A percentile compares a stretch with the other conserved stretches of the same genome.
Conservation (phyloP, 2,113 vertebrate species). For the Butorides virescens region DNA sequence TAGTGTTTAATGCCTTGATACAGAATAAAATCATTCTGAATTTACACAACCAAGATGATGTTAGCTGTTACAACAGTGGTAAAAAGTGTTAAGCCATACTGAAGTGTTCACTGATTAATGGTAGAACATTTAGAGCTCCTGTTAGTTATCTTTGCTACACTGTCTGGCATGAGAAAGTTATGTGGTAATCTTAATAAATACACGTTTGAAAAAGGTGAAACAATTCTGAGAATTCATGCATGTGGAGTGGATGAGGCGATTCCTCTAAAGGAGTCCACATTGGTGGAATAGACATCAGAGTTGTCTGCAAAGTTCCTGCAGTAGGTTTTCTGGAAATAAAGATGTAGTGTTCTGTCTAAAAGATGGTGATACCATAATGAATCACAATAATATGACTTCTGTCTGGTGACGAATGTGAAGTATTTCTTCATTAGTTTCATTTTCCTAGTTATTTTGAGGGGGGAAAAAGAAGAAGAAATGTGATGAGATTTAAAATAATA, state of each 20-base stretch:
- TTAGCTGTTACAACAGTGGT: not conserved
- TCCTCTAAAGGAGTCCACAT: not conserved
- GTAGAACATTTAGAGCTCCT: not conserved
- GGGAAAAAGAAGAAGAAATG: not conserved
- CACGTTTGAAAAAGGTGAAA: not conserved
- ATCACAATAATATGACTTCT: not conserved
- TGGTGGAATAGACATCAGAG: not conserved
- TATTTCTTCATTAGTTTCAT: not conserved
- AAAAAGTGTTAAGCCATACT: not conserved
- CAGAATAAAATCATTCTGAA: not conserved
- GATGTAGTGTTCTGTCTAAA: not conserved
- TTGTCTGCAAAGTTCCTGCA: not conserved
- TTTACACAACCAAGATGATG: not conserved
- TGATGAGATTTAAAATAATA: not conserved
- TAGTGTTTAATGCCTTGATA: not conserved
- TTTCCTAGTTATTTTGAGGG: not conserved
- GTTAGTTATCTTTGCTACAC: not conserved
- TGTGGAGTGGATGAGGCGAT: not conserved
- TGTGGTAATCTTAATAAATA: not conserved
- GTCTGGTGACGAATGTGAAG: not conserved
- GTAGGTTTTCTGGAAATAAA: not conserved
- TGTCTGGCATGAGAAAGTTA: not conserved
- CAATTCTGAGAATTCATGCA: not conserved
- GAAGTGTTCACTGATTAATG: not conserved
- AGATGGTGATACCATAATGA: not conserved